phyloP scores from a whole-genome alignment of 2,888 invertebrate species.

The Eulithis prunata region DNA sequence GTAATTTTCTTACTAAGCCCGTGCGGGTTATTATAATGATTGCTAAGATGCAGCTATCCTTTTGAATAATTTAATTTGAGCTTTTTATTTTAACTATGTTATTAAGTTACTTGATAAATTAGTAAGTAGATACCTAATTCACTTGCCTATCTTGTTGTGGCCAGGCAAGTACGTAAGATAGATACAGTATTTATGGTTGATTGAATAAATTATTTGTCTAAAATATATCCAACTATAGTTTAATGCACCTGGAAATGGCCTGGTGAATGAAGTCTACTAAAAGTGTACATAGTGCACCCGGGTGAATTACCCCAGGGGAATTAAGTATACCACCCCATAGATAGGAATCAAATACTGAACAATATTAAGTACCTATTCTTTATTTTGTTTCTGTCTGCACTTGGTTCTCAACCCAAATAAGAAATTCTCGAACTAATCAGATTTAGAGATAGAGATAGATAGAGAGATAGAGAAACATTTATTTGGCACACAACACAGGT shows the following conservation, averaged over 20 bases:
- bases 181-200: no score
- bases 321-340: no score
- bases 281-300: background rate
- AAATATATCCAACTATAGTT: no score
- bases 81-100: constrained; percentile 20
- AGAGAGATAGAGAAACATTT: no score
- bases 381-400: constrained; percentile 24
- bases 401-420: constrained; percentile 20
- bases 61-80: constrained; percentile 23
- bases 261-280: no score
- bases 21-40: constrained; percentile 20
- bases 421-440: constrained; percentile 27
- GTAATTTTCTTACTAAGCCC: constrained; percentile 23
- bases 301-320: no score
- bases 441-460: no score
- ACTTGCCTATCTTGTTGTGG: background rate
- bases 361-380: background rate
- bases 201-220: no score
- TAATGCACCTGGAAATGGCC: no score
- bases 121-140: background rate
- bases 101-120: constrained; percentile 20
- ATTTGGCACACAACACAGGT: no score
- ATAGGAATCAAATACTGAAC: background rate
- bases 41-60: constrained; percentile 10
- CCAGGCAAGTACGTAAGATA: no score